Percentiles rank a stretch among this genome's conserved stretches.
Evolutionary conservation across 2,113 vertebrate genomes (phyloP).

Genomic region (Cygnus buccinator): DNA sequence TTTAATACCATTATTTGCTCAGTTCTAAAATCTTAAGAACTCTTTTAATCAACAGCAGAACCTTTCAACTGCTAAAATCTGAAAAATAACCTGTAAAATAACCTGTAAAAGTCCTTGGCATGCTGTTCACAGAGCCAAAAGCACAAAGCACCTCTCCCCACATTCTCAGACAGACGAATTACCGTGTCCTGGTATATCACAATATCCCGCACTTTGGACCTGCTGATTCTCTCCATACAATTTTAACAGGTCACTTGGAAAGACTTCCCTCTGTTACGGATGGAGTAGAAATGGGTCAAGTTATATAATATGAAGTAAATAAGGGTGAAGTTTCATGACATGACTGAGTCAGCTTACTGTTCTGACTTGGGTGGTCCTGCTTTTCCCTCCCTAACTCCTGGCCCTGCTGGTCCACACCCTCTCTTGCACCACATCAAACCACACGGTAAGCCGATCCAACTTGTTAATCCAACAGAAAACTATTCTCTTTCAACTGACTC

Average conservation of each 20-base stretch:
- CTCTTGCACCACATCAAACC: constrained; percentile 66
- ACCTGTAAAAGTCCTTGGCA: neutral
- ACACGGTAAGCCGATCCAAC: neutral
- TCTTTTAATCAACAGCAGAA: neutral
- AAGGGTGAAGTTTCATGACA: neutral
- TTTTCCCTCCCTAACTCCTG: constrained; percentile 3
- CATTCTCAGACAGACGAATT: neutral
- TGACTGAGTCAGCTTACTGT: neutral
- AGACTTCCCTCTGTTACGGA: neutral
- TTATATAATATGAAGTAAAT: neutral
- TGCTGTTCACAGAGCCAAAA: neutral
- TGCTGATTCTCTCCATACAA: neutral
- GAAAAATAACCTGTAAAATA: neutral
- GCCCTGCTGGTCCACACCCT: constrained; percentile 42
- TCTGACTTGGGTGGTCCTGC: constrained; percentile 56
- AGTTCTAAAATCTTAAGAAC: neutral
- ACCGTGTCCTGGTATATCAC: neutral
- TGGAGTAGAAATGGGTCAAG: neutral
- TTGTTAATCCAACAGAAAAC: constrained; percentile 46
- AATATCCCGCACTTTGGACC: neutral
- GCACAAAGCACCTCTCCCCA: neutral
- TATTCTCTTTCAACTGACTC: constrained; percentile 38
- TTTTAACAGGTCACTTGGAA: neutral
- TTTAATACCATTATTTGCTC: neutral
- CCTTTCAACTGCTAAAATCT: neutral